Percentiles rank a stretch among this genome's conserved stretches.
phyloP scores from a whole-genome alignment of 2,888 invertebrate species.

The Lymantria dispar region DNA sequence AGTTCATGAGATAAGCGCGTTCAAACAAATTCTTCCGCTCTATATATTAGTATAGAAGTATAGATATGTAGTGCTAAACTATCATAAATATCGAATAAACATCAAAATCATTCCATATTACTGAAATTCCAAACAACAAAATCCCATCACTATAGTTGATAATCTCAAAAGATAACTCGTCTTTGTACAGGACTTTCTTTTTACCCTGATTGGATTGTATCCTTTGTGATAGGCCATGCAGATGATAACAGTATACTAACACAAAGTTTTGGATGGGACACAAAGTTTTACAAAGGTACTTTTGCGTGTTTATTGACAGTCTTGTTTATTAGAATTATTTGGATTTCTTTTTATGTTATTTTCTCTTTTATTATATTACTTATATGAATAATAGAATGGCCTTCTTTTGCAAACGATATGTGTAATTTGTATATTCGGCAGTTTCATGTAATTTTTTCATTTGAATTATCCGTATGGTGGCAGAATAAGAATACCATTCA shows the following conservation, averaged over 20 bases:
- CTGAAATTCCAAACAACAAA: not conserved
- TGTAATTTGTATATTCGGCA: too few relatives aligned
- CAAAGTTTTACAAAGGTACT: conserved; percentile 11
- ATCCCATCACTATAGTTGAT: conserved; percentile 13
- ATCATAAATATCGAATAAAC: too few relatives aligned
- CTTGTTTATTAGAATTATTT: not conserved
- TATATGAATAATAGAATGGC: too few relatives aligned
- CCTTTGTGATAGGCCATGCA: conserved; percentile 17
- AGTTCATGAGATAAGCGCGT: too few relatives aligned
- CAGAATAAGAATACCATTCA: too few relatives aligned
- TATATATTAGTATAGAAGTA: too few relatives aligned
- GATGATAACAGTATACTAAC: conserved; percentile 13
- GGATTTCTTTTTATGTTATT: not conserved
- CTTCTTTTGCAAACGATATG: too few relatives aligned
- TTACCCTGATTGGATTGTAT: conserved; percentile 21
- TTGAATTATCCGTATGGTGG: too few relatives aligned
- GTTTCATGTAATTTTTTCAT: too few relatives aligned
- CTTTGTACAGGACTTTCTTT: conserved; percentile 23
- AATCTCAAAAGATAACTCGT: conserved; percentile 23
- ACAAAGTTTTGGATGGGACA: conserved; percentile 5
- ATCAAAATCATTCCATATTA: too few relatives aligned
- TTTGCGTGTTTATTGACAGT: not conserved
- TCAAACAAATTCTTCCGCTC: too few relatives aligned
- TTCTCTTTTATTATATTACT: not conserved
- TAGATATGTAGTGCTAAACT: too few relatives aligned